Evolutionary conservation across 2,113 vertebrate genomes (phyloP).

Genomic region (Aleadryas rufinucha): DNA sequence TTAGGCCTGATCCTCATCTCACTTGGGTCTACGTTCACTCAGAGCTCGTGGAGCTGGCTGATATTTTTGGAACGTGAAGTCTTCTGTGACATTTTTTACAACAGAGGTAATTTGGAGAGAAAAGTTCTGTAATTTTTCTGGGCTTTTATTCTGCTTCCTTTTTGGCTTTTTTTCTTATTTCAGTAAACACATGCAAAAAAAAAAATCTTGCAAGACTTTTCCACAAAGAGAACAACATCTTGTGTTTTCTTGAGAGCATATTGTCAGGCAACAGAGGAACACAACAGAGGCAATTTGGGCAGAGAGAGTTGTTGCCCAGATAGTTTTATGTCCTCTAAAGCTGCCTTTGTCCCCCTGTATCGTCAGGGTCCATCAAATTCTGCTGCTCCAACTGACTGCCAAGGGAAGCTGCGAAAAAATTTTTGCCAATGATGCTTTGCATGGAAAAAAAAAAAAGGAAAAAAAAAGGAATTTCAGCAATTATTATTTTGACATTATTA

Average conservation of each 20-base stretch:
- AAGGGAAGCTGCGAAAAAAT: neutral
- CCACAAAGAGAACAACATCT: neutral
- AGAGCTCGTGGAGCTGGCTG: neutral
- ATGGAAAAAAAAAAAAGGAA: neutral
- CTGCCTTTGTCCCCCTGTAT: neutral
- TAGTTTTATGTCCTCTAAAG: neutral
- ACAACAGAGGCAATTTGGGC: neutral
- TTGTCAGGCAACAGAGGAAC: neutral
- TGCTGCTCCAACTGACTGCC: neutral
- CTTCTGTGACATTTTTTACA: neutral
- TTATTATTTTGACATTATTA: neutral
- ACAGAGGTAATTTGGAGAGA: neutral
- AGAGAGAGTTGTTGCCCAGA: neutral
- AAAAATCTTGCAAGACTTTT: neutral
- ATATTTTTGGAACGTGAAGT: neutral
- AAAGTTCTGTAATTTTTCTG: neutral
- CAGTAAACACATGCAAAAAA: neutral
- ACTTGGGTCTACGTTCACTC: neutral
- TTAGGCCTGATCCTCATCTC: constrained; percentile 11
- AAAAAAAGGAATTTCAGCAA: neutral
- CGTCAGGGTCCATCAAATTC: neutral
- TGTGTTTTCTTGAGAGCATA: neutral
- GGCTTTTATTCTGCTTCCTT: neutral
- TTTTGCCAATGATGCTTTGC: neutral
- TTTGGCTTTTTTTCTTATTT: neutral